Evolutionary conservation across 2,113 vertebrate species (phyloP), one percentile per base, ranked within the genome.

Genomic region (Alethe castanea): DNA sequence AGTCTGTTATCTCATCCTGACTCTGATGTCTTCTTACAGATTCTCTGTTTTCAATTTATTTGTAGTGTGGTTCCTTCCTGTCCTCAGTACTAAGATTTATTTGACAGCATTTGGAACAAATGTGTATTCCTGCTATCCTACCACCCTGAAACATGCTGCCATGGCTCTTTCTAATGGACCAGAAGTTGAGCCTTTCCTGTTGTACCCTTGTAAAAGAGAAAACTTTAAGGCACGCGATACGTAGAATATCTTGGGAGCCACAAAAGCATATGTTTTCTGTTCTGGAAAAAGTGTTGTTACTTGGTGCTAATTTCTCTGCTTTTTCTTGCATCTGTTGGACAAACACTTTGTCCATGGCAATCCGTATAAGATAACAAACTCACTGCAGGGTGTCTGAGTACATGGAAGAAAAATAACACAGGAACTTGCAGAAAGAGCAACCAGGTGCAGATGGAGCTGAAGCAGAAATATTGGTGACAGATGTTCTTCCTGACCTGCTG

Each of bases 381-480:
- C 71, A 33, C 81, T 20, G 52, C 48, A 13, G 79, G 65, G 81
- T 64, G 82, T 81, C 70, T 91, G 85, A 88, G 53, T 85, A 53
- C n/a, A 40, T 47, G 79, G 83, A 88, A 95, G 90, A 92, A 93
- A 92, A 96, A 92, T 70, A 94, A 65, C 74, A 61, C 70, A 71
- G 84, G 90, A 95, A 95, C 84, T 91, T 91, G 54, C 47, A 79
- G 79, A 90, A 82, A 93, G 88, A 95, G 11, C 84, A 91, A 52
- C 54, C 92, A 96, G 90, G 92, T 97, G 94, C 93, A 81, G 76
- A 61, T 35, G 77, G 81, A 94, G 81, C 65, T 94, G 69, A 91
- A 81, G 40, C 84, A 97, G 92, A 92, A 96, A 95, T 90, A 77
- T 31, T 94, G 65, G 40, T 91, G 96, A 91, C 96, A 96, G 94